phyloP scores from a whole-genome alignment of 2,888 invertebrate species.

The Sialis lutaria region DNA sequence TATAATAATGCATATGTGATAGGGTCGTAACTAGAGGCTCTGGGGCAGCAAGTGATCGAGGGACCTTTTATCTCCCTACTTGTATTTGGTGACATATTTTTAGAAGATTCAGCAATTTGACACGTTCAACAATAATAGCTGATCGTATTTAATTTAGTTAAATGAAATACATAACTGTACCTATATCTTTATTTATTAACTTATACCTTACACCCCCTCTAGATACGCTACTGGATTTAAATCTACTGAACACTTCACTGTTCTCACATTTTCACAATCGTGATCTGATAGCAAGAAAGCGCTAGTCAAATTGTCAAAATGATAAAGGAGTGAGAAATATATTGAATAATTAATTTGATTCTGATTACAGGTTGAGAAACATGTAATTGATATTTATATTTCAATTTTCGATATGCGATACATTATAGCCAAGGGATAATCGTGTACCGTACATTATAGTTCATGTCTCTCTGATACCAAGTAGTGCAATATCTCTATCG shows the following conservation, averaged over 20 bases:
- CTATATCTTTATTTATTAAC: no score
- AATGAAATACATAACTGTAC: no score
- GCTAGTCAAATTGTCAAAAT: neutral
- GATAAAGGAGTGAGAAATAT: constrained; percentile 1
- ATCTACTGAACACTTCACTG: neutral
- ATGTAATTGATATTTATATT: constrained; percentile 2
- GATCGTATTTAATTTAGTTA: no score
- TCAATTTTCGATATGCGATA: neutral
- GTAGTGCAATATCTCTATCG: no score
- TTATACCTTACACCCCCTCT: neutral
- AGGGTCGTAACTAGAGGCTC: no score
- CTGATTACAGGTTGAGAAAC: constrained; percentile 1
- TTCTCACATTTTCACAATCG: neutral
- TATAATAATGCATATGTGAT: no score
- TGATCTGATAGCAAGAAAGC: neutral
- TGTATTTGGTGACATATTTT: no score
- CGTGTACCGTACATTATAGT: neutral
- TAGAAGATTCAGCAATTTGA: no score
- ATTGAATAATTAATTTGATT: constrained; percentile 2
- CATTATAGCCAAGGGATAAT: neutral
- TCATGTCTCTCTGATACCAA: no score
- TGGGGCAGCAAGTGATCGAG: no score
- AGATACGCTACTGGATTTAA: neutral
- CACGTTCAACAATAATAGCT: no score
- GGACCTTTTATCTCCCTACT: no score